Base-by-base conservation (phyloP, 2,888 invertebrate species). In the Spisula subtruncata region DNA sequence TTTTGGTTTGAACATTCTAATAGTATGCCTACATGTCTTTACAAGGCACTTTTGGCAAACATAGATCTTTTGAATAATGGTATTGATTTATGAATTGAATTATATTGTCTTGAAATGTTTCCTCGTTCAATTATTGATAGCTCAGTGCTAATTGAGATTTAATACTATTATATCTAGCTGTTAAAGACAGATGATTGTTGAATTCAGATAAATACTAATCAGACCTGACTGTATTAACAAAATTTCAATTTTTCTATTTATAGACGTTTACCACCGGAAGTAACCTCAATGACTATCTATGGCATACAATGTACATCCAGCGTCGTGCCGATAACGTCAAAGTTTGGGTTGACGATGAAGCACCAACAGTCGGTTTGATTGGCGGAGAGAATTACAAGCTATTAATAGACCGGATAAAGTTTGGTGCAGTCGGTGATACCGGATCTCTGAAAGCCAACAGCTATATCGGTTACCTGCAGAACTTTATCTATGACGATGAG, bases 231-330 rank as follows among this genome's bases (percentile, higher is more conserved):
- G 16, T 10, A 16, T 51, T n/a, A 71, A 20, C 4, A 2, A 18
- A 20, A 79, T 32, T 2, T 35, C 46, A n/a, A 18, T 6, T 51
- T 25, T 46, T 83, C 29, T 18, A 25, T 0, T 90, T 94, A 66
- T 92, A 96, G 96, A 90, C 90, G n/a, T 92, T 94, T 66, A 90
- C 89, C 66, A 89, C 94, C 35, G 95, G 95, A 5, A 82, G 92
- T 0, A 90, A 94, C 51, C 89, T 96, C 87, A 95, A 96, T 90
- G 96, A 97, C 88, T 93, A 95, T 60, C 86, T 94, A 46, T 97
- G 97, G 97, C 97, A 97, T 92, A 96, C 96, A 0, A 83, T 96
- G 66, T 93, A 96, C 91, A 93, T 97, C 18, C 93, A 94, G 48
- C 94, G 97, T 25, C 94, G 96, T 54, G 96, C 96, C 35, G 94